Conservation (phyloP, 37 sponge, comb jelly and placozoan species). For the Chondrosia reniformis region DNA sequence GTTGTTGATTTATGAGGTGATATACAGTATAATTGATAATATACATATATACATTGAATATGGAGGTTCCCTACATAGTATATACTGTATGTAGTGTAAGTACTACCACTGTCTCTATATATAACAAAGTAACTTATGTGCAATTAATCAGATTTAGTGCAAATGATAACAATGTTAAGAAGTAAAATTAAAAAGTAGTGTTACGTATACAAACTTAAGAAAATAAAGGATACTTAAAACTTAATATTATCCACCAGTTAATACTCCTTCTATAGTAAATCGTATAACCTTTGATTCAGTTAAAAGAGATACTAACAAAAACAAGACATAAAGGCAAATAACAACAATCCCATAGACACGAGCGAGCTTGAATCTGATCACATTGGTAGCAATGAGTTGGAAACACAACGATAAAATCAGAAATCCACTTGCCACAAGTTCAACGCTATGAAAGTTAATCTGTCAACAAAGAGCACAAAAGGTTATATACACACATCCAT, state of each 20-base stretch:
- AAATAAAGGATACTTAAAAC: too few species aligned
- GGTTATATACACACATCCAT: background rate
- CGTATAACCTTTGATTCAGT: constrained; percentile 65
- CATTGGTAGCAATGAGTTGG: constrained; percentile 55
- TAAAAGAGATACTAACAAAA: constrained; percentile 69
- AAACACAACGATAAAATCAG: constrained; percentile 57
- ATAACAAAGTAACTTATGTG: too few species aligned
- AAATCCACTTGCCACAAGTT: constrained; percentile 77
- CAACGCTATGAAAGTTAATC: constrained; percentile 74
- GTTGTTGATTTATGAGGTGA: too few species aligned
- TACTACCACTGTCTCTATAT: too few species aligned
- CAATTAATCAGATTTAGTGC: too few species aligned
- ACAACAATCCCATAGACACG: constrained; percentile 69
- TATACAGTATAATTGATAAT: too few species aligned
- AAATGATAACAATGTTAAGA: too few species aligned
- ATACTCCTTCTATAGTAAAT: constrained; percentile 39
- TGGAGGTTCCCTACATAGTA: too few species aligned
- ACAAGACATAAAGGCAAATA: constrained; percentile 57
- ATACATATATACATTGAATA: too few species aligned
- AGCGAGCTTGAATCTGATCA: constrained; percentile 59
- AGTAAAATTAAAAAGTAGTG: too few species aligned
- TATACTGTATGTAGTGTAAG: too few species aligned
- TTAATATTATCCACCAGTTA: constrained; percentile 13
- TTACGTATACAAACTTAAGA: too few species aligned
- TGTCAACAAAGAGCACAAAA: constrained; percentile 5